phyloP scores from a whole-genome alignment of 2,888 invertebrate genomes.

The Tachina fera region DNA sequence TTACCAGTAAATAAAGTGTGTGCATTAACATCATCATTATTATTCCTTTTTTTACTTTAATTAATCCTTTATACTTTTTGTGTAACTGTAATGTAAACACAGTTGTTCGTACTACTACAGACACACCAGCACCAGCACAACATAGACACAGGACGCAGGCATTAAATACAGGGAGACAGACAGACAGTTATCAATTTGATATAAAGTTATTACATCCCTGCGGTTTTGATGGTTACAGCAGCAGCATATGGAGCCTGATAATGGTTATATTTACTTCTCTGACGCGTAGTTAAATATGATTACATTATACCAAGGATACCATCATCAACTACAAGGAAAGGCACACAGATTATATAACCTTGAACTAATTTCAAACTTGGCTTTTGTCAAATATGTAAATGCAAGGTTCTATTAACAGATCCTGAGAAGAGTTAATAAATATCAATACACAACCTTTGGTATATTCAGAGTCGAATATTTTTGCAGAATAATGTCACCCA shows the following conservation, averaged over 20 bases:
- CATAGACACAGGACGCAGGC: constrained; percentile 4
- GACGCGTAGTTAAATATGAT: too few species aligned
- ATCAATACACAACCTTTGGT: too few species aligned
- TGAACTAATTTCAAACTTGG: too few species aligned
- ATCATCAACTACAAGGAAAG: too few species aligned
- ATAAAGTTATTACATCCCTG: not conserved
- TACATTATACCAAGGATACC: too few species aligned
- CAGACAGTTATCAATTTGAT: not conserved
- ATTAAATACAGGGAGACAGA: constrained; percentile 40
- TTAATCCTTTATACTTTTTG: constrained; percentile 77
- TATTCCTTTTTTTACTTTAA: constrained; percentile 76
- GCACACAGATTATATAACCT: too few species aligned
- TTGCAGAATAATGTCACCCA: too few species aligned
- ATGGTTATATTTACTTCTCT: not conserved
- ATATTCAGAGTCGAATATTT: too few species aligned
- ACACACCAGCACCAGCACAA: constrained; percentile 41
- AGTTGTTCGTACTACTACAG: constrained; percentile 59
- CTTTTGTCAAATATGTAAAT: too few species aligned
- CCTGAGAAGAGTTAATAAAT: too few species aligned
- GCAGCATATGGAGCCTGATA: not conserved
- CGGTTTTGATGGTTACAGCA: not conserved
- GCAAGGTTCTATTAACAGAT: too few species aligned
- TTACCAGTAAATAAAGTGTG: constrained; percentile 55
- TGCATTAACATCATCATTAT: constrained; percentile 73
- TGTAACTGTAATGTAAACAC: constrained; percentile 69